Conservation (phyloP, 2,888 invertebrate species). For the Tenthredo scrophulariae region DNA sequence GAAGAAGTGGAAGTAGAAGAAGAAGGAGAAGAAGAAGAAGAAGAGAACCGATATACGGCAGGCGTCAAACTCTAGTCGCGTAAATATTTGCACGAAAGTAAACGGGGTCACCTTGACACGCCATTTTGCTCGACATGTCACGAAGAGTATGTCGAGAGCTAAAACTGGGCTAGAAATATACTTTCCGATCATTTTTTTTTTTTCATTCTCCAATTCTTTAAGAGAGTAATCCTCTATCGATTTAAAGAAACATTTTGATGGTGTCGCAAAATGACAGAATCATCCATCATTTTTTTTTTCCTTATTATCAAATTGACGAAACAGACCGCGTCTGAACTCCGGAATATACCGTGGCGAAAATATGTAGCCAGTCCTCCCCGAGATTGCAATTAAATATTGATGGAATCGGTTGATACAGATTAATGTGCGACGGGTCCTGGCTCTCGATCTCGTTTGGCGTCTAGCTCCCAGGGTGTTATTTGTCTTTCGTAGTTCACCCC, state of each 20-base stretch:
- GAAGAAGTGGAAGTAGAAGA: background rate
- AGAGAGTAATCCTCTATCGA: background rate
- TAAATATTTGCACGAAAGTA: slow-evolving; percentile 47
- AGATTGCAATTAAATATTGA: slow-evolving; percentile 78
- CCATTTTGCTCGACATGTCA: slow-evolving; percentile 30
- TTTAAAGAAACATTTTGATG: background rate
- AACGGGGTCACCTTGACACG: slow-evolving; percentile 51
- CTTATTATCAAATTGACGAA: background rate
- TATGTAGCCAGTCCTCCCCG: background rate
- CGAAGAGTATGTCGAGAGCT: slow-evolving; percentile 13
- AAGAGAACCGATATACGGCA: slow-evolving; percentile 30
- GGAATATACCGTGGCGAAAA: background rate
- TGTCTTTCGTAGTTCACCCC: slow-evolving; percentile 37
- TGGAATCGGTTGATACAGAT: slow-evolving; percentile 75
- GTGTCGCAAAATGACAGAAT: background rate
- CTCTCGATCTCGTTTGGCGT: slow-evolving; percentile 47
- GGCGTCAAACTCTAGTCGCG: slow-evolving; percentile 40
- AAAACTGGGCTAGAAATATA: background rate
- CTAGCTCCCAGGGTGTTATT: slow-evolving; percentile 39
- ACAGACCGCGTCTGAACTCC: background rate
- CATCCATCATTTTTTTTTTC: background rate
- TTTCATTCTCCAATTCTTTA: background rate
- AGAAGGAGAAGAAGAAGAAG: background rate
- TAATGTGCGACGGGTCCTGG: slow-evolving; percentile 68
- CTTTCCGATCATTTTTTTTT: background rate